phyloP scores from a whole-genome alignment of 2,888 invertebrate genomes.

The Dinocampus coccinellae region DNA sequence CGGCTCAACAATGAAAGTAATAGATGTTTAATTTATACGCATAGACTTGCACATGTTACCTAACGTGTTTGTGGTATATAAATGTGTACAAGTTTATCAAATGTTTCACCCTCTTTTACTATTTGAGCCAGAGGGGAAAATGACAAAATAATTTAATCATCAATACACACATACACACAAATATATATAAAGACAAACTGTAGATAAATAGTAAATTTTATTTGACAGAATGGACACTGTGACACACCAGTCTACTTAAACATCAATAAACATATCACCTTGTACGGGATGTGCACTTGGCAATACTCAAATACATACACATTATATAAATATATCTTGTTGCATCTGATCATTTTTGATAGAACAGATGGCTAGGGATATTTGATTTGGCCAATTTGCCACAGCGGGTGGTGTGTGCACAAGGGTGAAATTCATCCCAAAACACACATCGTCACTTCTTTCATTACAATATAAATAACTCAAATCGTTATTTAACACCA shows the following conservation, averaged over 20 bases:
- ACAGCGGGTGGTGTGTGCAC: constrained; percentile 48
- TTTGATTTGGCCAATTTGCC: constrained; percentile 56
- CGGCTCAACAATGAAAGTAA: too few species aligned
- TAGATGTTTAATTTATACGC: background rate
- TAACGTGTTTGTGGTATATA: background rate
- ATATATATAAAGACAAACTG: too few species aligned
- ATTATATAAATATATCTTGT: background rate
- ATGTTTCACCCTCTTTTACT: background rate
- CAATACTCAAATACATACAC: background rate
- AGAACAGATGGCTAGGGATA: constrained; percentile 51
- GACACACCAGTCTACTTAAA: constrained; percentile 1
- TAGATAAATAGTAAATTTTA: background rate
- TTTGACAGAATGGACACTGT: background rate
- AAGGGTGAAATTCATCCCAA: constrained; percentile 9
- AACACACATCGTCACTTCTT: background rate
- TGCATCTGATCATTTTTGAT: constrained; percentile 23
- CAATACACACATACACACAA: background rate
- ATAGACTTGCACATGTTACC: background rate
- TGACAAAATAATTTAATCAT: background rate
- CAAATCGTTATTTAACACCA: background rate
- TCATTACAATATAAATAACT: background rate
- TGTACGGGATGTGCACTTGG: constrained; percentile 25
- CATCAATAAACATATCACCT: constrained; percentile 5
- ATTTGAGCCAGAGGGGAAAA: background rate
- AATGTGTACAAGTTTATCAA: background rate